Evolutionary conservation across 1,140 invertebrate species (phyloP), one percentile per base, ranked within the genome.

Genomic region (Coenobita brevimanus): DNA sequence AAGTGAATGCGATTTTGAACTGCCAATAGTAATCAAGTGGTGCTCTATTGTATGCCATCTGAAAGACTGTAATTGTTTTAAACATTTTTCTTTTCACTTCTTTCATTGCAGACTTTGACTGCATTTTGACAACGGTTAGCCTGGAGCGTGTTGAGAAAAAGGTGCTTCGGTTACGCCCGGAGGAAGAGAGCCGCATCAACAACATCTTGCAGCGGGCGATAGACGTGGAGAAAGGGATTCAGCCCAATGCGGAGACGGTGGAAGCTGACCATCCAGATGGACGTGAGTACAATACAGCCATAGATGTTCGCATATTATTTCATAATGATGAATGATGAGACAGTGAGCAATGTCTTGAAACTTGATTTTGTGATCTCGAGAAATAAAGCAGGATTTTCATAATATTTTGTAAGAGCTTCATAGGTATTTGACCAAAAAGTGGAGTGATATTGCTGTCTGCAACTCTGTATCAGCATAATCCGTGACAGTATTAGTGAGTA

Each of bases 241-340:
- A 86, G 50, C 69, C 88, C n/a, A 92, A 93, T 73, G 94, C 94
- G 91, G 93, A 95, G 15, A 93, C 94, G 41, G 93, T 97, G 81
- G 96, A 96, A 13, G 96, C 97, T 91, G 96, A 97, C 91, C 96
- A 97, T 93, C 96, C 96, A 0, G 97, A 97, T 94, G 97, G 96
- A 91, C 93, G 96, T 97, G 92, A 95, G 96, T 76, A 43, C 10
- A 21, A 41, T 54, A 33, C 43, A 21, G 15, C 43, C 30, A 24
- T 24, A 21, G 13, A 21, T n/a, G 24, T 24, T 8, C 21, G 21
- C 10, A 67, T 67, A 67, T 1, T 24, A 24, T 10, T 67, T n/a
- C n/a, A n/a, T n/a, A n/a, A n/a, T n/a, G n/a, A n/a, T n/a, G n/a
- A n/a, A n/a, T n/a, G n/a, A n/a, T n/a, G n/a, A n/a, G n/a, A n/a